Conservation (phyloP, 2,797 vertebrate genomes). For the Cynopterus sphinx region DNA sequence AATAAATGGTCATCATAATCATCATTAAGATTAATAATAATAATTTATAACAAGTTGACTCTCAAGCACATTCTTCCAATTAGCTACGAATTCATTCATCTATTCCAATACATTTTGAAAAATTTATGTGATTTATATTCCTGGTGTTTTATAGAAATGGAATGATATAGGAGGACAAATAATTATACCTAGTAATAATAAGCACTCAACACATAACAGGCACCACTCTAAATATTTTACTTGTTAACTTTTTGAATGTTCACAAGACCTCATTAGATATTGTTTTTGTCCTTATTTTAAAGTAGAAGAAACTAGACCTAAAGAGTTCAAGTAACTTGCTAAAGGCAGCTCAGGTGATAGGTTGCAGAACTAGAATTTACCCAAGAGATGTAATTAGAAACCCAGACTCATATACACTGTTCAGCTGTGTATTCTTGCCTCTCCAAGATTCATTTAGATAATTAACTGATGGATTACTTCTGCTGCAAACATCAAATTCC, state of each 20-base stretch:
- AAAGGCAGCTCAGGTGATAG: neutral
- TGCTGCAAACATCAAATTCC: neutral
- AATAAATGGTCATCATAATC: neutral
- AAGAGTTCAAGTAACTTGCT: neutral
- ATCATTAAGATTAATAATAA: neutral
- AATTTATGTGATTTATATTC: neutral
- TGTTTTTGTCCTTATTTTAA: neutral
- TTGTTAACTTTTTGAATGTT: neutral
- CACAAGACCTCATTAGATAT: neutral
- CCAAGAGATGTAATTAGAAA: neutral
- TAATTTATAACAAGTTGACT: neutral
- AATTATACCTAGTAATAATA: neutral
- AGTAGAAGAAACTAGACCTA: neutral
- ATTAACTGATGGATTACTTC: neutral
- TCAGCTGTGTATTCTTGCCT: neutral
- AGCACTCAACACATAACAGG: neutral
- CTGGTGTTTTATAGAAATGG: neutral
- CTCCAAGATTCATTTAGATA: neutral
- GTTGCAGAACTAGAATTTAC: neutral
- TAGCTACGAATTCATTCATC: neutral
- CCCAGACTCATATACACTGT: neutral
- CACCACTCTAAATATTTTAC: neutral
- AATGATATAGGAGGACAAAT: neutral
- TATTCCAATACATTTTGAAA: neutral
- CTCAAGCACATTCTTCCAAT: neutral